phyloP scores from a whole-genome alignment of 1,140 invertebrate genomes.

The Pseudomyrmex pallidus region DNA sequence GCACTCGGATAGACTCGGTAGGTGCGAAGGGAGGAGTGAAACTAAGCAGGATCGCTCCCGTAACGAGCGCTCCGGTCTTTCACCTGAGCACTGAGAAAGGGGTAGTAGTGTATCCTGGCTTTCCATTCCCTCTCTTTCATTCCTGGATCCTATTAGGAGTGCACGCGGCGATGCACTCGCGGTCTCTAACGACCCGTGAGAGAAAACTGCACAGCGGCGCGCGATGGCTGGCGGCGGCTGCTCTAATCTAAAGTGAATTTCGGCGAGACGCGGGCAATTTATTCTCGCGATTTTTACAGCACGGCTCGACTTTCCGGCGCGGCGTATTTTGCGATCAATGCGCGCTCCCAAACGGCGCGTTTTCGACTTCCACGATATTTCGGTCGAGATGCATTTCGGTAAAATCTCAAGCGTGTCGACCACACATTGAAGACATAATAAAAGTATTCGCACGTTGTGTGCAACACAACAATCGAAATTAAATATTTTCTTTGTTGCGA shows the following conservation, averaged over 20 bases:
- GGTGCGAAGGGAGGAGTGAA: constrained; percentile 40
- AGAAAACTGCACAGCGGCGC: constrained; percentile 66
- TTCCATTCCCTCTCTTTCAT: constrained; percentile 43
- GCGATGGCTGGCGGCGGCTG: constrained; percentile 9
- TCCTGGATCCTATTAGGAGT: constrained; percentile 67
- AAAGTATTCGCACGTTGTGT: background rate
- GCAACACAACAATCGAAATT: constrained; percentile 5
- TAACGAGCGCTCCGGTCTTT: constrained; percentile 63
- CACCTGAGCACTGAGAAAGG: constrained; percentile 49
- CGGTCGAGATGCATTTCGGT: background rate
- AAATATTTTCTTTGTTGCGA: background rate
- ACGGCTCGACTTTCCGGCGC: background rate
- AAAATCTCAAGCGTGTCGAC: background rate
- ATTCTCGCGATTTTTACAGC: constrained; percentile 67
- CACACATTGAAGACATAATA: background rate
- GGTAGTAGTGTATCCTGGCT: constrained; percentile 31
- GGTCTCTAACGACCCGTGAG: constrained; percentile 72
- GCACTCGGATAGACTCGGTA: constrained; percentile 18
- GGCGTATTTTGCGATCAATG: constrained; percentile 42
- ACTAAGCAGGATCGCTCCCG: constrained; percentile 52
- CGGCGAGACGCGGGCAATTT: constrained; percentile 63
- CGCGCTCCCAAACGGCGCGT: constrained; percentile 16
- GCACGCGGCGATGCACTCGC: constrained; percentile 68
- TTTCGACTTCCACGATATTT: constrained; percentile 11
- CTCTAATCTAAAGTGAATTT: constrained; percentile 77